Evolutionary conservation across 1,140 invertebrate genomes (phyloP).

Genomic region (Phymorhynchus buccinoides): DNA sequence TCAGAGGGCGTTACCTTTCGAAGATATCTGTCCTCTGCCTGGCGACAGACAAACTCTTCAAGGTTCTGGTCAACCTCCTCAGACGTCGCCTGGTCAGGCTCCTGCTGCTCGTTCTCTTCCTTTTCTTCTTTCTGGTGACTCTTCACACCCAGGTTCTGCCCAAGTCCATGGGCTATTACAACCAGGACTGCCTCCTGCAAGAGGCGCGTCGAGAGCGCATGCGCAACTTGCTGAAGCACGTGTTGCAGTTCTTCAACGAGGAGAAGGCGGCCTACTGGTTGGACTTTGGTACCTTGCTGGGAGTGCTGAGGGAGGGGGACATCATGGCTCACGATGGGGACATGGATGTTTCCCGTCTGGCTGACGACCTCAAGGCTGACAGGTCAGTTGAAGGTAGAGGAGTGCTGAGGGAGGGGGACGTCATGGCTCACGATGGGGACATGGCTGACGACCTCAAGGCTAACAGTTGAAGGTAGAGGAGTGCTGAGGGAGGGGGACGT

Average conservation of each 20-base stretch:
- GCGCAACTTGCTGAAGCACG: neutral
- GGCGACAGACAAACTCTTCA: too few species aligned
- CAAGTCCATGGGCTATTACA: conserved; percentile 15
- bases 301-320: neutral
- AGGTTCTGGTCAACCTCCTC: too few species aligned
- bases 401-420: too few species aligned
- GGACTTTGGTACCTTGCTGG: conserved; percentile 13
- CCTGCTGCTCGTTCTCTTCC: neutral
- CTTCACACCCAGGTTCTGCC: conserved; percentile 1
- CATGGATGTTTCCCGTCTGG: conserved; percentile 2
- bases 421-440: too few species aligned
- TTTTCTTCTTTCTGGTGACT: neutral
- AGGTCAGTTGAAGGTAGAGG: too few species aligned
- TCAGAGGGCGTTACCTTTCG: too few species aligned
- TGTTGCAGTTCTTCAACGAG: neutral
- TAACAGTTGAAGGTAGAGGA: too few species aligned
- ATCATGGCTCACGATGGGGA: conserved; percentile 22
- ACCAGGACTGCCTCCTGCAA: neutral
- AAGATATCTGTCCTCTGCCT: neutral
- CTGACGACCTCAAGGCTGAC: neutral
- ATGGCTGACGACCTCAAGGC: too few species aligned
- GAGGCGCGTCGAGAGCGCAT: neutral
- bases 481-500: too few species aligned
- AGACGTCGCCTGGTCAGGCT: neutral
- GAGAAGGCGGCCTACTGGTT: conserved; percentile 26